A percentile compares a stretch with the other conserved stretches of the same genome.
These are phyloP conservation scores for Heliothis virescens DNA, from an alignment of 1,140 invertebrate species.

Conservation along the genomic window DNA sequence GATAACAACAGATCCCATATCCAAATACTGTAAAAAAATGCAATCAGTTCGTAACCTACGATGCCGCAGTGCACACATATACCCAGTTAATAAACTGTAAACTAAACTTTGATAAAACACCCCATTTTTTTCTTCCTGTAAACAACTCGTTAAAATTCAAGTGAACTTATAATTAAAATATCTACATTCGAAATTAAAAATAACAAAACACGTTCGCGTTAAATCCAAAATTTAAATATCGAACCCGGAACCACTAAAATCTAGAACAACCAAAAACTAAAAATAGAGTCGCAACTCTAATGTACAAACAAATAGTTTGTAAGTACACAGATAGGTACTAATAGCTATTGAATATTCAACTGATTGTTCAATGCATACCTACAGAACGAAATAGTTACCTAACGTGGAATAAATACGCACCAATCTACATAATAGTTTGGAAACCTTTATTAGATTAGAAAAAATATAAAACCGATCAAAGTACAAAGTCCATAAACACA, in stretches of 20 bases:
- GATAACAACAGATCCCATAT: too few species aligned
- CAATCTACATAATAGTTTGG: conserved; percentile 21
- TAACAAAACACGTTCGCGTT: too few species aligned
- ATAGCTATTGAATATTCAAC: conserved; percentile 35
- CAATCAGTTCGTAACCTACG: too few species aligned
- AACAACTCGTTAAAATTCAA: too few species aligned
- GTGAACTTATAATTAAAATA: too few species aligned
- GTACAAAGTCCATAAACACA: neutral
- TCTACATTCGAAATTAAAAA: too few species aligned
- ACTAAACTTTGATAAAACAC: too few species aligned
- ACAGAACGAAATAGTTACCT: conserved; percentile 8
- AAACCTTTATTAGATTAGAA: neutral
- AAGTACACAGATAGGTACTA: neutral
- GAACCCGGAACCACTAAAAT: neutral
- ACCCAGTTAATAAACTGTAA: too few species aligned
- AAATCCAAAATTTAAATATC: too few species aligned
- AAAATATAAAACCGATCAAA: neutral
- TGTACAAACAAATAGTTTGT: neutral
- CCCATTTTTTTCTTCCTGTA: too few species aligned
- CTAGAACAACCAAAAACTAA: neutral
- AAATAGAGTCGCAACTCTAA: neutral
- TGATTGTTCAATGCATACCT: conserved; percentile 10
- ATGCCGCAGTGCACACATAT: too few species aligned
- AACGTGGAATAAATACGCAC: conserved; percentile 6
- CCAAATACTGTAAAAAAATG: too few species aligned